Conservation (phyloP, 2,113 vertebrate genomes). For the Irena cyanogastra region DNA sequence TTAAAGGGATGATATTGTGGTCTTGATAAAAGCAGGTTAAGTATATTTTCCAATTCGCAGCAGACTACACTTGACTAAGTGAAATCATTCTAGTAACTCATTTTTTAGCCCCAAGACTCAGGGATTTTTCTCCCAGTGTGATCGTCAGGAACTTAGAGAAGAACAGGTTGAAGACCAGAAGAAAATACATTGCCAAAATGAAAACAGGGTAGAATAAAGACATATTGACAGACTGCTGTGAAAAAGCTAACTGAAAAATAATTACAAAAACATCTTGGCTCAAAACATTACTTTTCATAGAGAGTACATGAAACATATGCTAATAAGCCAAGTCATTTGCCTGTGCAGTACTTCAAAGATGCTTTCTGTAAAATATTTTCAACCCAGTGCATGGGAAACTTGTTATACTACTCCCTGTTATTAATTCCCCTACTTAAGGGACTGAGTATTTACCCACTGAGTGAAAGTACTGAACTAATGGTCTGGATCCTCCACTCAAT, state of each 20-base stretch:
- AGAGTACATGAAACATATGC: slow-evolving; percentile 26
- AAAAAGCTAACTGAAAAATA: not conserved
- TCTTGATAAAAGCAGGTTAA: not conserved
- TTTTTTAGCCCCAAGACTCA: not conserved
- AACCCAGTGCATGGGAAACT: not conserved
- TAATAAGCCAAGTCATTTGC: slow-evolving; percentile 38
- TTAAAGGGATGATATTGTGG: not conserved
- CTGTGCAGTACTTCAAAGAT: slow-evolving; percentile 28
- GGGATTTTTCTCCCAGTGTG: not conserved
- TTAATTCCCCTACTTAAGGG: not conserved
- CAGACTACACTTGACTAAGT: not conserved
- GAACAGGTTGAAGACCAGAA: not conserved
- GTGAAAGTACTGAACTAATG: not conserved
- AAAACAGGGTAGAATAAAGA: slow-evolving; percentile 17
- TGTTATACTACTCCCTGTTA: not conserved
- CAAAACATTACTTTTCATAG: not conserved
- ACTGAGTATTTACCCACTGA: not conserved
- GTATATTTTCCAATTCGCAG: not conserved
- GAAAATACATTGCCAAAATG: not conserved
- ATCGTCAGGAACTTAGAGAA: not conserved
- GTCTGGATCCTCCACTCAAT: not conserved
- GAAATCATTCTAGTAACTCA: not conserved
- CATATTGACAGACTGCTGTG: not conserved
- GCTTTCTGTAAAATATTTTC: slow-evolving; percentile 1
- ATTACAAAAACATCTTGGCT: slow-evolving; percentile 20